Conservation (phyloP, 2,113 vertebrate genomes). For the Myiopsitta monachus region DNA sequence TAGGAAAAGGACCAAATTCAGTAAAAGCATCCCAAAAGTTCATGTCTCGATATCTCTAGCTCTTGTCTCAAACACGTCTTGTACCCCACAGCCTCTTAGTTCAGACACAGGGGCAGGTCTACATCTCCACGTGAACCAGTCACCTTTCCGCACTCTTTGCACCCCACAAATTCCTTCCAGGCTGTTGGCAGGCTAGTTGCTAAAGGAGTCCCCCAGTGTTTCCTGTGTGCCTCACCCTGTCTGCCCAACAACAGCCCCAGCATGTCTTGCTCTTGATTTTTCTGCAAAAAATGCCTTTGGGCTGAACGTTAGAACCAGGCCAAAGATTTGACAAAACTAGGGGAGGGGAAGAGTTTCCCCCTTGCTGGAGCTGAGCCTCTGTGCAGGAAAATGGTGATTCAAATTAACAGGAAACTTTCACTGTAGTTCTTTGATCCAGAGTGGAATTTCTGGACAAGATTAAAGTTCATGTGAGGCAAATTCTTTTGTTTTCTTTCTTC, state of each 20-base stretch:
- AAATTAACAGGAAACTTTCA: background rate
- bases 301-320: background rate
- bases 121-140: background rate
- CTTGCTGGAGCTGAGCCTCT: background rate
- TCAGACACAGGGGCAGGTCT: background rate
- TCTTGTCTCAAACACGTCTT: background rate
- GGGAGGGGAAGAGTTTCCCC: background rate
- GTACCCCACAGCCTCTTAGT: background rate
- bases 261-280: background rate
- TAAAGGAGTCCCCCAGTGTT: accelerated
- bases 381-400: background rate
- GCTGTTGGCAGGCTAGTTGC: background rate
- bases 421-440: conserved; percentile 12
- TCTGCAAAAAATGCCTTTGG: background rate
- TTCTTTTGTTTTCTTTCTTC: conserved; percentile 42
- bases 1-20: background rate
- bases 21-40: background rate
- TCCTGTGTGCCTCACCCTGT: background rate
- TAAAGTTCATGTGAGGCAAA: background rate
- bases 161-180: background rate
- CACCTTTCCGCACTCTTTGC: background rate
- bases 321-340: background rate
- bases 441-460: conserved; percentile 12
- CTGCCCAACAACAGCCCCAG: background rate
- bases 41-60: background rate